Percentiles rank a stretch among this genome's conserved stretches.
phyloP scores from a whole-genome alignment of 1,140 invertebrate species.

The Oscheius sp. region DNA sequence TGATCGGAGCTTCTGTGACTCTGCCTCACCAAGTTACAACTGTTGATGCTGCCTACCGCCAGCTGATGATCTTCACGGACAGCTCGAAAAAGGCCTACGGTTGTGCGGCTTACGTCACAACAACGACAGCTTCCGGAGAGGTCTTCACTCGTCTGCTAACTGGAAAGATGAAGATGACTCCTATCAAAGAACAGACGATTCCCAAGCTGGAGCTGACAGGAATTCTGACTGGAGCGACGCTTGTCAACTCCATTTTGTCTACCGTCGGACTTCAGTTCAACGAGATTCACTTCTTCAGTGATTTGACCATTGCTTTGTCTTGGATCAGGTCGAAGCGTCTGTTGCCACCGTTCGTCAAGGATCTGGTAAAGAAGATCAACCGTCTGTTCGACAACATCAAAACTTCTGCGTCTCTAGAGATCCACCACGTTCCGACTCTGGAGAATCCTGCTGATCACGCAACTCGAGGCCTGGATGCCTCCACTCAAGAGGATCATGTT shows the following conservation, averaged over 20 bases:
- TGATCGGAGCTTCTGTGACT: neutral
- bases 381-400: neutral
- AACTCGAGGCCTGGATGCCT: neutral
- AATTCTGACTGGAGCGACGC: neutral
- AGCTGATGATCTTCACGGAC: slow-evolving; percentile 7
- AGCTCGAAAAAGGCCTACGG: neutral
- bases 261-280: neutral
- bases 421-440: neutral
- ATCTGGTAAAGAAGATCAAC: neutral
- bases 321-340: neutral
- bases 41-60: neutral
- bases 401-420: neutral
- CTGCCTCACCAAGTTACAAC: neutral
- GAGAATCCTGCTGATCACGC: slow-evolving; percentile 11
- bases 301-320: neutral
- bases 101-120: neutral
- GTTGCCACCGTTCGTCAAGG: neutral
- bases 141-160: neutral
- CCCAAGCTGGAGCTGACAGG: neutral
- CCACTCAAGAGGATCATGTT: neutral
- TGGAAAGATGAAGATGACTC: neutral
- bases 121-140: neutral
- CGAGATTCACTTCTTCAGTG: neutral
- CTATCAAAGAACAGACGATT: slow-evolving; percentile 4
- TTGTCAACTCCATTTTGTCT: neutral